A percentile compares a stretch with the other conserved stretches of the same genome.
Evolutionary conservation across 2,113 vertebrate genomes (phyloP).

Genomic region (Lophochroa leadbeateri): DNA sequence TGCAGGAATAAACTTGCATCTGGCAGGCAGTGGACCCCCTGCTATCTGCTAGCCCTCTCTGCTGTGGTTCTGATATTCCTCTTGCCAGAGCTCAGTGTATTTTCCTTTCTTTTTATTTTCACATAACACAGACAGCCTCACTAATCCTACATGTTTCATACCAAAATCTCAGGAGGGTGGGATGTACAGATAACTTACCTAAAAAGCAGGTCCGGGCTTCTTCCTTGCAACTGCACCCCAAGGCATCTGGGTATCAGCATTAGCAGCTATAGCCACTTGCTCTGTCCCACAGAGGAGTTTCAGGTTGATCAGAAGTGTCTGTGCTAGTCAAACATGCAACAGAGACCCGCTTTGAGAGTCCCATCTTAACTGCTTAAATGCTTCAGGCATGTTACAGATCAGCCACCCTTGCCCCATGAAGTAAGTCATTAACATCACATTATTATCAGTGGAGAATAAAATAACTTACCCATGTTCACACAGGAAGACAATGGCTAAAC

Average conservation of each 20-base stretch:
- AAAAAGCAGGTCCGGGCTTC: neutral
- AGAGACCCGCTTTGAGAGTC: neutral
- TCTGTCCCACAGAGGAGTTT: neutral
- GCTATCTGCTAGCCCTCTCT: neutral
- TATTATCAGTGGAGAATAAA: neutral
- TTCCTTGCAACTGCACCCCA: neutral
- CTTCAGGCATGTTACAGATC: neutral
- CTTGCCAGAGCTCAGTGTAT: neutral
- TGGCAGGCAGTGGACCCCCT: neutral
- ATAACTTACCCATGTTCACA: neutral
- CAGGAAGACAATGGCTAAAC: neutral
- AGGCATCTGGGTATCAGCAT: neutral
- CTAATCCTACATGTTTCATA: neutral
- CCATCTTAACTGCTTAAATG: neutral
- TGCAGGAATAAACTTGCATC: neutral
- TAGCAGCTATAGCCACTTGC: neutral
- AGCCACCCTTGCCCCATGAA: neutral
- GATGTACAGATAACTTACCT: neutral
- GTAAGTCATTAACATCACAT: neutral
- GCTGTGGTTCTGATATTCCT: neutral
- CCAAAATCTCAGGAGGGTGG: neutral
- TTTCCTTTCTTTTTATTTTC: neutral
- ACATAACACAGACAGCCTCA: neutral
- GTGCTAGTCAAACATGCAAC: neutral
- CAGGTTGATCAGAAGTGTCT: neutral